Conservation (phyloP, 1,140 invertebrate genomes). For the Brachionus koreanus region DNA sequence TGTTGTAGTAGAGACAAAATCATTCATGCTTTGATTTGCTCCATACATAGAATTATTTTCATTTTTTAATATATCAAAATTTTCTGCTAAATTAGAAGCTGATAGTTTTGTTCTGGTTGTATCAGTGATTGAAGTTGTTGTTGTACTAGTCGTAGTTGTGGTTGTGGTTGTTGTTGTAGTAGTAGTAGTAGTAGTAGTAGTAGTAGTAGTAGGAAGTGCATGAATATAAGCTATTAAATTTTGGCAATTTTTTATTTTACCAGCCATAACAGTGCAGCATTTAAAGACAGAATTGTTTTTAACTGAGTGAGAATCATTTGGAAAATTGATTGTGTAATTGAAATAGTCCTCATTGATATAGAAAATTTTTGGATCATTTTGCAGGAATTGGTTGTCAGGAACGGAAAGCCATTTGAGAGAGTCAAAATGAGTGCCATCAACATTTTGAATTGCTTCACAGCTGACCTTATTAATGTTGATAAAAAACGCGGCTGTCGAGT, state of each 20-base stretch:
- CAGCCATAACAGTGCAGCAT: background rate
- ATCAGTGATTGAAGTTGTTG: background rate
- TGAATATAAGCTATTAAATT: background rate
- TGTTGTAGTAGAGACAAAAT: background rate
- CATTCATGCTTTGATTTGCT: background rate
- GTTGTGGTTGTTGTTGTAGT: background rate
- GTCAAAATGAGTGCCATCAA: background rate
- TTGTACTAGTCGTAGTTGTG: background rate
- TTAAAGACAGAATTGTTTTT: conserved; percentile 6
- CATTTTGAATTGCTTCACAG: conserved; percentile 11
- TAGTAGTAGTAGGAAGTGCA: background rate
- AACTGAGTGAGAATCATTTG: background rate
- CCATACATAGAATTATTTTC: background rate
- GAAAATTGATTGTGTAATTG: conserved; percentile 22
- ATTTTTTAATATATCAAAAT: background rate
- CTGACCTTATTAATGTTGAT: conserved; percentile 5
- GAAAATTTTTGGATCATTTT: background rate
- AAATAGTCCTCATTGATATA: background rate
- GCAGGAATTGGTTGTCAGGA: background rate
- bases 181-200: background rate
- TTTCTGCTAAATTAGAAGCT: background rate
- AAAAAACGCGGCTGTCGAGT: background rate
- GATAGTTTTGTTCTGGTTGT: background rate
- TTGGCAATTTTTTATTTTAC: background rate
- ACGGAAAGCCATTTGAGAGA: conserved; percentile 19